phyloP scores from a whole-genome alignment of 1,140 invertebrate genomes.

The Sipha flava region DNA sequence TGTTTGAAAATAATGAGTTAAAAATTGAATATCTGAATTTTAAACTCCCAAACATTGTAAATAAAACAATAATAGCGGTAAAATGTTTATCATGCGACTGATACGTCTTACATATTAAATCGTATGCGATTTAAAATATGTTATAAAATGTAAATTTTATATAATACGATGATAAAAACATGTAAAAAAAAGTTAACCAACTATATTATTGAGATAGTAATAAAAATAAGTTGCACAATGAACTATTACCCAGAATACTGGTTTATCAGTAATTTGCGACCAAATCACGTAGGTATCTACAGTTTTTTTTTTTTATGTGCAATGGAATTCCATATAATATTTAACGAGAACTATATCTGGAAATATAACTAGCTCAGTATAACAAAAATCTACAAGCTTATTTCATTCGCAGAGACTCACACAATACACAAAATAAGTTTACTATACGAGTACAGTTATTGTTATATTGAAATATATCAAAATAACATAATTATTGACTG shows the following conservation, averaged over 20 bases:
- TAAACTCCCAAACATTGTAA: not conserved
- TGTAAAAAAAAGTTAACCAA: not conserved
- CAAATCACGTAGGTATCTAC: not conserved
- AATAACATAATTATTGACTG: too few species aligned
- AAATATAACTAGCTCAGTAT: not conserved
- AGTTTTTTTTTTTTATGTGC: not conserved
- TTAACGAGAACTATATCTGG: constrained; percentile 5
- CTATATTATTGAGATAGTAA: not conserved
- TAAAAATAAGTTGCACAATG: constrained; percentile 2
- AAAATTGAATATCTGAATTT: not conserved
- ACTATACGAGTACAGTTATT: too few species aligned
- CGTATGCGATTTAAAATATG: not conserved
- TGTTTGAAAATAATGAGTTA: not conserved
- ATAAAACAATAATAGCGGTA: not conserved
- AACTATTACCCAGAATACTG: not conserved
- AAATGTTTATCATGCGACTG: not conserved
- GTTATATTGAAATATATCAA: too few species aligned
- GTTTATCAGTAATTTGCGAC: not conserved
- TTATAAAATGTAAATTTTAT: not conserved
- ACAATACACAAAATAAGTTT: not conserved
- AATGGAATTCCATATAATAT: not conserved
- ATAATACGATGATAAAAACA: not conserved
- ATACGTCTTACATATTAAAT: not conserved
- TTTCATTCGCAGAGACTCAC: not conserved
- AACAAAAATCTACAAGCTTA: not conserved